Evolutionary conservation across 2,797 vertebrate genomes (phyloP).

Genomic region (Paratrypauchen microcephalus): DNA sequence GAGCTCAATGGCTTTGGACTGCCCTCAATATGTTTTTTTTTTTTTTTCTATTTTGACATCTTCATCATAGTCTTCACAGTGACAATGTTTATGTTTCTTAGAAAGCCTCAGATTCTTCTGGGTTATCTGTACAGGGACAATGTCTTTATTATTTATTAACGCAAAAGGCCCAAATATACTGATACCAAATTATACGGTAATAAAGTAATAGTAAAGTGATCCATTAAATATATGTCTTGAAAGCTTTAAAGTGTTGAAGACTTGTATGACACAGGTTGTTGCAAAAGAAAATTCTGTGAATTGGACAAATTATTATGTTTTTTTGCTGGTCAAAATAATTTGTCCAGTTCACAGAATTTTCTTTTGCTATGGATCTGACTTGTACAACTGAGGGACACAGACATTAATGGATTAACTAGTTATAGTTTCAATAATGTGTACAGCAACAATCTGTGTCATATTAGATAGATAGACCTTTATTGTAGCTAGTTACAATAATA

Average conservation of each 20-base stretch:
- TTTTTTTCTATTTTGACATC: not conserved
- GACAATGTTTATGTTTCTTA: not conserved
- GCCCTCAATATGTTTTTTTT: not conserved
- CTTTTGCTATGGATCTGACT: no score
- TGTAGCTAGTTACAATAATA: no score
- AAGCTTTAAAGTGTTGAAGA: not conserved
- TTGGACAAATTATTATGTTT: no score
- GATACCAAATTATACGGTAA: not conserved
- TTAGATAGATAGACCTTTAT: no score
- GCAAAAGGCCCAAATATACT: not conserved
- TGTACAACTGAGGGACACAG: no score
- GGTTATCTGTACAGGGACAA: not conserved
- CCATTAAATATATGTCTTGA: not conserved
- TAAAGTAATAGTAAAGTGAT: not conserved
- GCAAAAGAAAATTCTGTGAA: no score
- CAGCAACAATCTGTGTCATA: no score
- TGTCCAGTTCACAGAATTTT: no score
- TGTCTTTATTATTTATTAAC: not conserved
- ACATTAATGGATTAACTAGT: no score
- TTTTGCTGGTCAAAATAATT: no score
- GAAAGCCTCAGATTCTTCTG: not conserved
- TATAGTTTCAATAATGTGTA: not conserved
- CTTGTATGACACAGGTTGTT: not conserved
- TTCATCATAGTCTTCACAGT: not conserved
- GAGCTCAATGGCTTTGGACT: constrained; percentile 6